Conservation (phyloP, 1,140 invertebrate species). For the Leptinotarsa lineolata region DNA sequence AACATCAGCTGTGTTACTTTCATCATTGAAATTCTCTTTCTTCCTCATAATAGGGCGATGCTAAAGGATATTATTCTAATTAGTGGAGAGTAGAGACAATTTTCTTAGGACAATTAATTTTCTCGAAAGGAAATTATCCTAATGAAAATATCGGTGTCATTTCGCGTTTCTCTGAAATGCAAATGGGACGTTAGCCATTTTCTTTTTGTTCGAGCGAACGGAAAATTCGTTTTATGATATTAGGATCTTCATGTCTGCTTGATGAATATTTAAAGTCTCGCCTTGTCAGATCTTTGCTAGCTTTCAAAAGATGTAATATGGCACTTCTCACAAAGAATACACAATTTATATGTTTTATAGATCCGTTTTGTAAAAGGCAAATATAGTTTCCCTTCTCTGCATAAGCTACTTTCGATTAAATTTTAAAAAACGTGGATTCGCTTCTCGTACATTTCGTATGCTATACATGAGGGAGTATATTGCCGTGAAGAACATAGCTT, state of each 20-base stretch:
- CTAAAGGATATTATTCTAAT: constrained; percentile 20
- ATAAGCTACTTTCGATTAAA: constrained; percentile 29
- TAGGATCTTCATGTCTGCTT: constrained; percentile 54
- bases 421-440: constrained; percentile 29
- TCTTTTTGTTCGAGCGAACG: constrained; percentile 47
- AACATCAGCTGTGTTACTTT: too few relatives aligned
- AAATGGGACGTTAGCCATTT: constrained; percentile 40
- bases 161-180: constrained; percentile 37
- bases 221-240: constrained; percentile 56
- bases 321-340: constrained; percentile 51
- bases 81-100: constrained; percentile 29
- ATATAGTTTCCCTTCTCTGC: constrained; percentile 40
- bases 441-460: constrained; percentile 10
- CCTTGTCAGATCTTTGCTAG: constrained; percentile 48
- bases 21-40: too few relatives aligned
- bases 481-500: neutral
- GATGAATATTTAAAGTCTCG: constrained; percentile 54
- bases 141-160: constrained; percentile 42
- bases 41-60: neutral
- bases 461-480: constrained; percentile 1
- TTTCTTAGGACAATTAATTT: constrained; percentile 32
- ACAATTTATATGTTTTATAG: constrained; percentile 48
- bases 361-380: constrained; percentile 40
- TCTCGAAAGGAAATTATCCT: constrained; percentile 36
- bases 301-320: constrained; percentile 44